These are phyloP conservation scores for Diarsia dahlii DNA, from an alignment of 2,888 invertebrate genomes.

Conservation along the genomic window DNA sequence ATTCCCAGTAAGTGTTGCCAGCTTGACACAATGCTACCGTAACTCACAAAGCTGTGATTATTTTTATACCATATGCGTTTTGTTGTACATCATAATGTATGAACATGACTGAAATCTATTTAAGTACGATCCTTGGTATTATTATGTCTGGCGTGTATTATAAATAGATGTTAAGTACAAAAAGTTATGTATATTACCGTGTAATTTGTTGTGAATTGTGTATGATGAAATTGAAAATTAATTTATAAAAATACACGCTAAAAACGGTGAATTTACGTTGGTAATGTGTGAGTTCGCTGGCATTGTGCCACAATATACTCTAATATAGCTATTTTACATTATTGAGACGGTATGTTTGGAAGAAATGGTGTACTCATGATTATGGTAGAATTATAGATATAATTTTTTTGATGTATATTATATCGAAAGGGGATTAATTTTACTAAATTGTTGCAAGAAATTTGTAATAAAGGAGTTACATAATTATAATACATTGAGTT, in stretches of 20 bases:
- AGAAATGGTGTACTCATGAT: constrained; percentile 71
- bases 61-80: constrained; percentile 44
- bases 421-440: constrained; percentile 75
- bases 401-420: constrained; percentile 78
- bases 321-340: constrained; percentile 67
- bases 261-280: constrained; percentile 41
- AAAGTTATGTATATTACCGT: constrained; percentile 31
- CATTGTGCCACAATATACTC: constrained; percentile 66
- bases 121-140: constrained; percentile 46
- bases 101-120: constrained; percentile 59
- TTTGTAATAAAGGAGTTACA: constrained; percentile 78
- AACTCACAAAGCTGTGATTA: constrained; percentile 61
- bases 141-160: constrained; percentile 45
- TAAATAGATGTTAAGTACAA: constrained; percentile 56
- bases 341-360: constrained; percentile 67
- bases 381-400: constrained; percentile 73
- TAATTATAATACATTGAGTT: constrained; percentile 76
- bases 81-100: constrained; percentile 33
- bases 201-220: constrained; percentile 37
- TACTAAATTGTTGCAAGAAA: constrained; percentile 77
- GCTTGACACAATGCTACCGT: constrained; percentile 62
- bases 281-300: constrained; percentile 64
- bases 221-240: constrained; percentile 37
- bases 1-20: constrained; percentile 61
- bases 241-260: constrained; percentile 44